These are phyloP conservation scores for Strigamia transsilvanica DNA, from an alignment of 2,888 invertebrate genomes.

Conservation along the genomic window DNA sequence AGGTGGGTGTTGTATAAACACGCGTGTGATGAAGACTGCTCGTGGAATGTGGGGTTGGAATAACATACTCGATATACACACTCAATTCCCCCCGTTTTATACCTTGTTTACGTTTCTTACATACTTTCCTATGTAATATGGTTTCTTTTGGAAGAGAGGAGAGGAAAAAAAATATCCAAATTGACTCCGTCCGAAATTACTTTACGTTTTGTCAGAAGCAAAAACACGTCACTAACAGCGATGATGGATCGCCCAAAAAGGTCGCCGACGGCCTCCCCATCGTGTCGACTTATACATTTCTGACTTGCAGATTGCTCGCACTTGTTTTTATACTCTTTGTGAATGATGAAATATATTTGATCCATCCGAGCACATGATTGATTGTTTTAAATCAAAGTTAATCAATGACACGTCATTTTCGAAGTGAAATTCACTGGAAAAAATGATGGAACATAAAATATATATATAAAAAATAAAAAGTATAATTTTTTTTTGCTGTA, in stretches of 20 bases:
- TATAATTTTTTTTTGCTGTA: too few relatives aligned
- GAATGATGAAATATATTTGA: conserved; percentile 47
- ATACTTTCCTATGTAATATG: conserved; percentile 19
- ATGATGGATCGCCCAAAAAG: conserved; percentile 44
- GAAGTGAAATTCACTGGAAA: neutral
- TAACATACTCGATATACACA: conserved; percentile 35
- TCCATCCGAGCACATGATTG: conserved; percentile 43
- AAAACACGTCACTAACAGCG: conserved; percentile 45
- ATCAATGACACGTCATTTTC: conserved; percentile 28
- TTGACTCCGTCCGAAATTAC: conserved; percentile 33
- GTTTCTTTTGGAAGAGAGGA: neutral
- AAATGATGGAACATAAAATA: neutral
- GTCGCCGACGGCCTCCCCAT: conserved; percentile 34
- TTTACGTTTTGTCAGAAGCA: conserved; percentile 45
- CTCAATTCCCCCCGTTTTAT: conserved; percentile 22
- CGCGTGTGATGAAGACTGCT: conserved; percentile 16
- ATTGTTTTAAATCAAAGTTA: conserved; percentile 49
- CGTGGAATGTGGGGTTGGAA: conserved; percentile 40
- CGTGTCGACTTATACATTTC: conserved; percentile 48
- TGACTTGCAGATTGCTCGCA: conserved; percentile 46
- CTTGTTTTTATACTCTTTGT: conserved; percentile 45
- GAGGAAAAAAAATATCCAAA: conserved; percentile 19
- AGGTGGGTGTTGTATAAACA: conserved; percentile 49
- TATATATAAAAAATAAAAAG: too few relatives aligned
- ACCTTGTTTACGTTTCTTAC: conserved; percentile 46